Evolutionary conservation across 2,113 vertebrate species (phyloP).

Genomic region (Engraulis encrasicolus): DNA sequence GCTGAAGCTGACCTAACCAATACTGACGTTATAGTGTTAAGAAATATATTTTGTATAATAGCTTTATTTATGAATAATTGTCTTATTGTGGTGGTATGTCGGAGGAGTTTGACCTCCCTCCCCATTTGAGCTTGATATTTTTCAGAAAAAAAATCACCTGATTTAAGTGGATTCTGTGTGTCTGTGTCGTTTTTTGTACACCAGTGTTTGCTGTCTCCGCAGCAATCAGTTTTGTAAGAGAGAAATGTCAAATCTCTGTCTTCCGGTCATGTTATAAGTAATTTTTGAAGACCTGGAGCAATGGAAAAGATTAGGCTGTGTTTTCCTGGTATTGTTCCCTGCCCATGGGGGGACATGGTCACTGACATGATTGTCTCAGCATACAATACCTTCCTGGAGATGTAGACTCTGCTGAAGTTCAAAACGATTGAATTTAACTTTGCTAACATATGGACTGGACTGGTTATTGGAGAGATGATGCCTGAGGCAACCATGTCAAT

Average conservation of each 20-base stretch:
- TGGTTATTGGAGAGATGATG: no score
- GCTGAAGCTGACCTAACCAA: conserved; percentile 85
- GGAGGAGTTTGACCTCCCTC: conserved; percentile 70
- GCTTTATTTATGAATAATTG: conserved; percentile 90
- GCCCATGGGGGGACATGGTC: no score
- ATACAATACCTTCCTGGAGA: no score
- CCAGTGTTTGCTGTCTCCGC: background rate
- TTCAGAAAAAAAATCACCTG: conserved; percentile 57
- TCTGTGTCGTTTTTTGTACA: conserved; percentile 55
- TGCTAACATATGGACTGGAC: no score
- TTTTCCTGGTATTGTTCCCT: no score
- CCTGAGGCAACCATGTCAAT: no score
- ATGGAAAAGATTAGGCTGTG: no score
- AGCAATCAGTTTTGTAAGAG: background rate
- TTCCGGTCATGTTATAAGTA: background rate
- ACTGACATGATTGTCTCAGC: no score
- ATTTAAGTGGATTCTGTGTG: conserved; percentile 54
- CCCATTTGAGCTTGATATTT: conserved; percentile 83
- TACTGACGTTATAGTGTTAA: conserved; percentile 94
- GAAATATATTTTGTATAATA: conserved; percentile 89
- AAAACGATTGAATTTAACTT: no score
- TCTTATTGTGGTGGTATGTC: conserved; percentile 88
- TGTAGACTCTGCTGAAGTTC: no score
- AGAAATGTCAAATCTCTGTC: background rate
- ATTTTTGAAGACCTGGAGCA: background rate